Conservation (phyloP, 2,797 vertebrate genomes). For the Sylvilagus floridanus region DNA sequence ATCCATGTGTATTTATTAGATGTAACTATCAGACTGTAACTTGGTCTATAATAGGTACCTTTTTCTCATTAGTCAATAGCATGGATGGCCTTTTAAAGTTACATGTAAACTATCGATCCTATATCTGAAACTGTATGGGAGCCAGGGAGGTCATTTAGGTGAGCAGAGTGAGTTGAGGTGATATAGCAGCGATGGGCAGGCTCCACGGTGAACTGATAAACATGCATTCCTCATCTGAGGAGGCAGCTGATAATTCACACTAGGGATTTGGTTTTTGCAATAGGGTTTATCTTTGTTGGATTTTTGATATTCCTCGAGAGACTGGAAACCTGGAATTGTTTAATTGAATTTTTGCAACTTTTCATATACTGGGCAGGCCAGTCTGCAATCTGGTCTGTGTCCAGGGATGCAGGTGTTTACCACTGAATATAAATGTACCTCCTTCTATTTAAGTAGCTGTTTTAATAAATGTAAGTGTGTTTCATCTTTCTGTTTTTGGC, state of each 20-base stretch:
- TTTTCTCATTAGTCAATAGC: background rate
- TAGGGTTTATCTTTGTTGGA: background rate
- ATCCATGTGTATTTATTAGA: background rate
- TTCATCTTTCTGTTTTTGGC: background rate
- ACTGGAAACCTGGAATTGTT: background rate
- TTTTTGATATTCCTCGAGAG: background rate
- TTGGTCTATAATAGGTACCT: background rate
- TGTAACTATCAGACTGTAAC: background rate
- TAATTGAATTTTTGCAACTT: background rate
- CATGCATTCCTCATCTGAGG: background rate
- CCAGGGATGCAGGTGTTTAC: rapidly evolving
- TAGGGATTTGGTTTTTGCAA: background rate
- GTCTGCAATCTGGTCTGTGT: background rate
- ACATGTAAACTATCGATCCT: background rate
- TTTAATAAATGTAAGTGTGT: background rate
- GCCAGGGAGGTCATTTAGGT: no score
- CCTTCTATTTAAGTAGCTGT: background rate
- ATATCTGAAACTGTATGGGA: background rate
- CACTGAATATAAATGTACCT: background rate
- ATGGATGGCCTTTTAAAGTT: background rate
- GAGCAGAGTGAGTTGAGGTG: background rate
- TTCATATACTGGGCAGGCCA: rapidly evolving
- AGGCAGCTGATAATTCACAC: background rate
- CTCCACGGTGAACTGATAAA: no score
- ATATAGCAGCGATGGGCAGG: rapidly evolving